Evolutionary conservation across 2,797 vertebrate species (phyloP).

Genomic region (Oophaga sylvatica): DNA sequence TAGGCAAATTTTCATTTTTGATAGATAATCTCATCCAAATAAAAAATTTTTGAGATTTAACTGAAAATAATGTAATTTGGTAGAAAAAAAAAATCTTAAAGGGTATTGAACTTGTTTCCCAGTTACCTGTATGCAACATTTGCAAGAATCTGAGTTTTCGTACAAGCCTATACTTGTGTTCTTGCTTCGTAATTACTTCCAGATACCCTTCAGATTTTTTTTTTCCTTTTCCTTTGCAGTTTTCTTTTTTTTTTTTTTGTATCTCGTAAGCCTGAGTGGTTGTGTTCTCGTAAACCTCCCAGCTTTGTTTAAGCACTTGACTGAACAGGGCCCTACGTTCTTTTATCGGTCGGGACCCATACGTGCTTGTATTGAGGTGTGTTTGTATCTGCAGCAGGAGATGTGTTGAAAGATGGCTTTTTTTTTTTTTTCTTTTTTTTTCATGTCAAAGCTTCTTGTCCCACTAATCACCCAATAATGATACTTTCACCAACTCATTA

Average conservation of each 20-base stretch:
- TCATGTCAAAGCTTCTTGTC: constrained; percentile 37
- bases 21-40: too few relatives aligned
- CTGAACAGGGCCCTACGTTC: constrained; percentile 33
- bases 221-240: constrained; percentile 12
- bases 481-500: constrained; percentile 57
- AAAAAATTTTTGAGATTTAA: too few relatives aligned
- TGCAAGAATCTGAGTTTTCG: not conserved
- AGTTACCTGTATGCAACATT: not conserved
- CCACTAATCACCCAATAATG: constrained; percentile 51
- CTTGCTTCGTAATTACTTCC: constrained; percentile 52
- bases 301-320: constrained; percentile 46
- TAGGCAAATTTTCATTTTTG: too few relatives aligned
- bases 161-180: constrained; percentile 14
- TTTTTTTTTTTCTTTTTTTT: constrained; percentile 18
- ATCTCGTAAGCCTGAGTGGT: constrained; percentile 21
- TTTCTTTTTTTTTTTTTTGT: constrained; percentile 1
- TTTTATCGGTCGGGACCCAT: constrained; percentile 37
- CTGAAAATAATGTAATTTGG: not conserved
- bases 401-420: constrained; percentile 50
- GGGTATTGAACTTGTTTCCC: too few relatives aligned
- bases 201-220: constrained; percentile 44
- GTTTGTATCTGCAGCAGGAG: constrained; percentile 46
- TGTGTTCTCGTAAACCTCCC: constrained; percentile 13
- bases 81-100: not conserved
- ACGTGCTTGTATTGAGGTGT: constrained; percentile 29